phyloP scores from a whole-genome alignment of 2,888 invertebrate genomes.

The Strigamia transsilvanica region DNA sequence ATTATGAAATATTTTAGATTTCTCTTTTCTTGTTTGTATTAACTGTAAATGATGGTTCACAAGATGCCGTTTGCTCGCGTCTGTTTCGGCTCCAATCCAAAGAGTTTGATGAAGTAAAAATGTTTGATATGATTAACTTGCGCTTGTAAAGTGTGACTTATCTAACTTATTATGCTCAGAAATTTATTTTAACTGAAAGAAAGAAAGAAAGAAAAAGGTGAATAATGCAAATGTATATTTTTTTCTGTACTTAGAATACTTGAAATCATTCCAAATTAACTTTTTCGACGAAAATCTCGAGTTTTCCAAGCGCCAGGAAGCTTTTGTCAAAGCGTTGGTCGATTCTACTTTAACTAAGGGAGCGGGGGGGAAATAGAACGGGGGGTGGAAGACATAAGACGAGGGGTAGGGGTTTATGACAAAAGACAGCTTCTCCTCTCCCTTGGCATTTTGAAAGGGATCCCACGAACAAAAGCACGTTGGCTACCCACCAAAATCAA shows the following conservation, averaged over 20 bases:
- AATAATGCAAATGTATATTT: neutral
- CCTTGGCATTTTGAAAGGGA: constrained; percentile 38
- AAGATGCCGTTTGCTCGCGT: neutral
- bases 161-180: constrained; percentile 35
- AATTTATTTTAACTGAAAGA: neutral
- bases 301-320: neutral
- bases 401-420: constrained; percentile 31
- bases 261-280: neutral
- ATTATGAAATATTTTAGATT: neutral
- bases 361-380: constrained; percentile 19
- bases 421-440: constrained; percentile 34
- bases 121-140: constrained; percentile 27
- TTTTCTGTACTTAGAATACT: neutral
- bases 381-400: constrained; percentile 29
- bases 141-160: constrained; percentile 4
- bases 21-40: neutral
- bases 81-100: constrained; percentile 27
- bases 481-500: constrained; percentile 38
- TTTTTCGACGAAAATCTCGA: neutral
- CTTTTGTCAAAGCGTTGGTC: constrained; percentile 22
- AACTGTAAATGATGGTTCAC: neutral
- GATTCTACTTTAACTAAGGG: neutral
- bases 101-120: constrained; percentile 14
- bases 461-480: constrained; percentile 27
- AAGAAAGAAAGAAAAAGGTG: neutral